Base-by-base conservation (phyloP, 2,113 vertebrate genomes). In the Tor tambroides region DNA sequence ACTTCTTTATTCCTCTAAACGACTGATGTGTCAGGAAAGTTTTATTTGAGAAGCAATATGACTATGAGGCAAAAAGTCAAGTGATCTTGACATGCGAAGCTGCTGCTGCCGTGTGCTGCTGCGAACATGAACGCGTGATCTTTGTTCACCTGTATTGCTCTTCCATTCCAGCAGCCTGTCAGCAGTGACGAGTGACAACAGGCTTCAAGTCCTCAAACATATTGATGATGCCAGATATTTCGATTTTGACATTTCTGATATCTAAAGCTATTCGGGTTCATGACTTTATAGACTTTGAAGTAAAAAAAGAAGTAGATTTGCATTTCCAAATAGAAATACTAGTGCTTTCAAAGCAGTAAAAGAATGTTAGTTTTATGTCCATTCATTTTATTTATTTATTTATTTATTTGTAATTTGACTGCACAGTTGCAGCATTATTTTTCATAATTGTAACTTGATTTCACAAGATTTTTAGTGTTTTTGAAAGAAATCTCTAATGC, bases 21-120 rank as follows among this genome's bases (percentile, higher is more conserved):
- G 59, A 81, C 1, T 65, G 80, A 81, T 81, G 80, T 81, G 80
- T 81, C 59, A 81, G 59, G 61, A 81, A 81, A 81, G 80, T 81
- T 65, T 81, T 65, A 65, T 46, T 65, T 46, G 23, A 76, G 72
- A 76, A 81, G 80, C 32, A 81, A 81, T 46, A 67, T 65, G 59
- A 19, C 38, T 65, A 46, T 81, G 80, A 81, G 61, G 59, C 38
- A 46, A 46, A 81, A 26, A 65, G 59, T 46, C 59, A 81, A 81
- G 38, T 81, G 35, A 81, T 81, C 35, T 81, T 81, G 80, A 81
- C 38, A 81, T 21, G 38, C 15, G 26, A 81, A 65, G 41, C 41
- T 76, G 38, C 59, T 43, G 32, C 35, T 38, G 51, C 51, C 5
- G 19, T 59, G 51, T 80, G 32, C 23, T 4, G 11, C 9, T 41